Conservation (phyloP, 2,888 invertebrate species). For the Ectobius pallidus region DNA sequence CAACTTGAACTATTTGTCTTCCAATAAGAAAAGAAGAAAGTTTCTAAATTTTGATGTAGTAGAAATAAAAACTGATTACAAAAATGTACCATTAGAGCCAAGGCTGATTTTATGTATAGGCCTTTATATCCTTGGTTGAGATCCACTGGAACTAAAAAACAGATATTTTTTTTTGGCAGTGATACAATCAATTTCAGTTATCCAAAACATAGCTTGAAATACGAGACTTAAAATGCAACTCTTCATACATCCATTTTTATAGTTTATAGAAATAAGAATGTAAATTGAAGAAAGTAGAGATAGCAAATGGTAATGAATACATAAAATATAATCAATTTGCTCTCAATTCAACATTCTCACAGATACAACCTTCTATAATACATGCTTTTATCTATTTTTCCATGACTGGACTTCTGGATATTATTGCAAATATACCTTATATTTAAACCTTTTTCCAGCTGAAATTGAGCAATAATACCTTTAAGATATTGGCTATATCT, state of each 20-base stretch:
- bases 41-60: too few species aligned
- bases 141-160: too few species aligned
- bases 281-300: slow-evolving; percentile 6
- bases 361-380: slow-evolving; percentile 17
- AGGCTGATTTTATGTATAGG: too few species aligned
- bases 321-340: slow-evolving; percentile 20
- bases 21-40: too few species aligned
- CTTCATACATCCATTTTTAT: not conserved
- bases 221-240: slow-evolving; percentile 5
- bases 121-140: too few species aligned
- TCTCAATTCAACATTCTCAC: not conserved
- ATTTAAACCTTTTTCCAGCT: slow-evolving; percentile 1
- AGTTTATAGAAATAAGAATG: not conserved
- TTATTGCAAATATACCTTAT: slow-evolving; percentile 17
- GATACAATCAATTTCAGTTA: slow-evolving; percentile 6
- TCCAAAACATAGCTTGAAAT: slow-evolving; percentile 4
- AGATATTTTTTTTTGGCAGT: slow-evolving; percentile 21
- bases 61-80: too few species aligned
- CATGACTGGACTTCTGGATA: slow-evolving; percentile 26
- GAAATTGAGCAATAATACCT: slow-evolving; percentile 29
- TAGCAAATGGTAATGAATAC: not conserved
- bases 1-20: too few species aligned
- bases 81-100: too few species aligned
- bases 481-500: not conserved
- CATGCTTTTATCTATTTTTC: not conserved